Evolutionary conservation across 2,888 invertebrate species (phyloP).

Genomic region (Eilema sororculum): DNA sequence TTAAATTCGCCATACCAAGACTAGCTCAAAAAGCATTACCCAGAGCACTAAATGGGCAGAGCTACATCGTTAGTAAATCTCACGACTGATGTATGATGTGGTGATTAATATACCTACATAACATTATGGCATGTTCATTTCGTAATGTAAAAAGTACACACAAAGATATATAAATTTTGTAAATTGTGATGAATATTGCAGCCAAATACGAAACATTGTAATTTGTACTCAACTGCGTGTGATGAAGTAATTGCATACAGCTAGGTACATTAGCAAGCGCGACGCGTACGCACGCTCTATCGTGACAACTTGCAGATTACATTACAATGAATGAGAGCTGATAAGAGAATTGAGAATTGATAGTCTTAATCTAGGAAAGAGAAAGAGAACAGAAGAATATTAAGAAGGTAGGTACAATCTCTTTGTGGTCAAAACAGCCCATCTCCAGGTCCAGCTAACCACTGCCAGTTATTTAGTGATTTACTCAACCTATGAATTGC

Average conservation of each 20-base stretch:
- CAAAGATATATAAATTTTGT: constrained; percentile 57
- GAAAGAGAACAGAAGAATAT: not conserved
- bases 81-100: not conserved
- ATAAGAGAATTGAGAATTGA: not conserved
- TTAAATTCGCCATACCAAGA: no score
- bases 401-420: no score
- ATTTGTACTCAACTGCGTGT: constrained; percentile 52
- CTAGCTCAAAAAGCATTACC: not conserved
- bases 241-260: constrained; percentile 56
- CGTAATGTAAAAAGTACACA: constrained; percentile 34
- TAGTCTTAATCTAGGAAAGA: not conserved
- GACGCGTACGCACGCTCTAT: constrained; percentile 27
- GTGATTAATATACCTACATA: constrained; percentile 9
- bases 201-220: constrained; percentile 57
- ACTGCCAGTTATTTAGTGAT: no score
- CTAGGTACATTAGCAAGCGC: constrained; percentile 35
- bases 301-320: constrained; percentile 23
- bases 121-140: constrained; percentile 33
- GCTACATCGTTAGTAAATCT: not conserved
- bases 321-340: not conserved
- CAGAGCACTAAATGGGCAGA: not conserved
- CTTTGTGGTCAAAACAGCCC: not conserved
- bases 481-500: no score
- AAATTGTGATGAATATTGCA: constrained; percentile 55
- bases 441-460: no score